These are phyloP conservation scores for Sebastolobus alascanus DNA, from an alignment of 2,797 vertebrate genomes.

Conservation along the genomic window DNA sequence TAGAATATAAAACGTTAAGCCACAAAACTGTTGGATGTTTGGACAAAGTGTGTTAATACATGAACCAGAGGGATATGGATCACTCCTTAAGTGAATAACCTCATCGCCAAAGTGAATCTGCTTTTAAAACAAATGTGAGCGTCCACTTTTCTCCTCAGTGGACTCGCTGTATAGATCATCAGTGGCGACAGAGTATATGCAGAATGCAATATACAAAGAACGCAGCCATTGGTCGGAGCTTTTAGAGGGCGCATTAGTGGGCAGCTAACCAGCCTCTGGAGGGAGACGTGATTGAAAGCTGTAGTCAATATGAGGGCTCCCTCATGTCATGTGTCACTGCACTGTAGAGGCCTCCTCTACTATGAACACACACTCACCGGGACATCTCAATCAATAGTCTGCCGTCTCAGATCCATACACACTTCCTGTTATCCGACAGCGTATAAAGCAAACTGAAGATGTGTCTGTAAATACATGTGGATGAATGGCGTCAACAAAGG, in stretches of 20 bases:
- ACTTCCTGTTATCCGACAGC: constrained; percentile 27
- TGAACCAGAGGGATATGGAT: not conserved
- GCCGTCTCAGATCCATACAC: constrained; percentile 21
- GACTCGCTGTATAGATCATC: constrained; percentile 4
- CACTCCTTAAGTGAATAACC: not conserved
- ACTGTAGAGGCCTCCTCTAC: constrained; percentile 24
- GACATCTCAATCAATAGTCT: constrained; percentile 63
- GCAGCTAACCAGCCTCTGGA: constrained; percentile 51
- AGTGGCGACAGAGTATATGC: not conserved
- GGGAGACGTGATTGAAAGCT: constrained; percentile 52
- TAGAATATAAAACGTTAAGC: not conserved
- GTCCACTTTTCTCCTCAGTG: not conserved
- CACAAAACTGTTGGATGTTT: not conserved
- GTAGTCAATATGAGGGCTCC: constrained; percentile 46
- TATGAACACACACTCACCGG: constrained; percentile 18
- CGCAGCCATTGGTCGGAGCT: constrained; percentile 17
- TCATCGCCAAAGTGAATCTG: not conserved
- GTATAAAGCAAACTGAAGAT: not conserved
- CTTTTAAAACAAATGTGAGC: not conserved
- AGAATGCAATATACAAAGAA: not conserved
- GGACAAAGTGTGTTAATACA: not conserved
- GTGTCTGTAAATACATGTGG: not conserved
- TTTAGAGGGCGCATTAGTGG: constrained; percentile 37
- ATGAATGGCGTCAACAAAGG: constrained; percentile 52
- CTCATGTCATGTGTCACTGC: constrained; percentile 50